Conservation (phyloP, 2,113 vertebrate genomes). For the Cebus imitator region DNA sequence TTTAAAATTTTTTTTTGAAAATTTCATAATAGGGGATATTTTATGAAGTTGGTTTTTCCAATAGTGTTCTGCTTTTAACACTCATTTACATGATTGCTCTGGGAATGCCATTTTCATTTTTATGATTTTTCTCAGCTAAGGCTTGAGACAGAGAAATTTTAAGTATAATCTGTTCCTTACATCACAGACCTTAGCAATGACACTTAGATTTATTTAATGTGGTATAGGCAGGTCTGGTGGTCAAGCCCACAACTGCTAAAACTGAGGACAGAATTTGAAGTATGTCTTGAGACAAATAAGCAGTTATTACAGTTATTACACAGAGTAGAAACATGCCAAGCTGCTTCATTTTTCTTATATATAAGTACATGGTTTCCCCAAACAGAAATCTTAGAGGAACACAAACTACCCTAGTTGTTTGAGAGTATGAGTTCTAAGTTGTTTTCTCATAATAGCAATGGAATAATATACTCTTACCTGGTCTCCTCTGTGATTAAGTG, state of each 20-base stretch:
- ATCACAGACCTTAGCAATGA: conserved; percentile 54
- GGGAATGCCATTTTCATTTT: conserved; percentile 55
- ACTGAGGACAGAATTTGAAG: conserved; percentile 47
- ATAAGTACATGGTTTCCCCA: conserved; percentile 24
- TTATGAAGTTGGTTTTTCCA: conserved; percentile 4
- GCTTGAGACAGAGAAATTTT: conserved; percentile 27
- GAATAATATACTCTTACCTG: background rate
- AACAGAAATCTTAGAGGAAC: conserved; percentile 56
- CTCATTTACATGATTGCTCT: conserved; percentile 14
- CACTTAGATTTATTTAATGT: conserved; percentile 57
- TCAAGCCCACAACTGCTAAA: conserved; percentile 36
- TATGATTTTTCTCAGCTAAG: conserved; percentile 46
- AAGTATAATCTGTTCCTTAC: conserved; percentile 51
- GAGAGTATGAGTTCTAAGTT: conserved; percentile 21
- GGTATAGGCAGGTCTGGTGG: conserved; percentile 23
- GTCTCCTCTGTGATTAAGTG: background rate
- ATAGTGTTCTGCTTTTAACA: conserved; percentile 24
- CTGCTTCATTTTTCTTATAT: conserved; percentile 49
- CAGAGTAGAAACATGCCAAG: conserved; percentile 23
- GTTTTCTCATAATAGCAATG: conserved; percentile 3
- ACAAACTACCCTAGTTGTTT: background rate
- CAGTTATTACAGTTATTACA: conserved; percentile 50
- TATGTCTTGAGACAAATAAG: conserved; percentile 52
- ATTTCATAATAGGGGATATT: conserved; percentile 2
- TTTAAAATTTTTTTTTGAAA: conserved; percentile 42